Evolutionary conservation across 2,888 invertebrate species (phyloP).

Genomic region (Ophion slaviceki): DNA sequence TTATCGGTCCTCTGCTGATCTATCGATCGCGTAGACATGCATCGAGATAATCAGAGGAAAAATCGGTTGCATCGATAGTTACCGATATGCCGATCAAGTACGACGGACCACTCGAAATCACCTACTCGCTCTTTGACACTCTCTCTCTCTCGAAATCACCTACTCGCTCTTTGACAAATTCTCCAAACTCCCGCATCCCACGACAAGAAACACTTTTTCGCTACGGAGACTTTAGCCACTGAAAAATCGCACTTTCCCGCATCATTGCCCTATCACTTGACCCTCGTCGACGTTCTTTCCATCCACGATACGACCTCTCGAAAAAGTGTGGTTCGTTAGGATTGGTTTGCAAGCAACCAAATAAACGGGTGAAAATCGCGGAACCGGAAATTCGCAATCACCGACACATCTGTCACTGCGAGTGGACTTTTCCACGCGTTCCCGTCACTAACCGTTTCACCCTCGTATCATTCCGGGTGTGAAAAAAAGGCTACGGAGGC

Average conservation of each 20-base stretch:
- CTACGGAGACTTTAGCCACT: not conserved
- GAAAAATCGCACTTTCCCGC: constrained; percentile 9
- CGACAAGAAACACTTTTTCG: constrained; percentile 23
- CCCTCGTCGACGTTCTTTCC: not conserved
- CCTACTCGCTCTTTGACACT: not conserved
- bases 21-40: not conserved
- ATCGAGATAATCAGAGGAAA: not conserved
- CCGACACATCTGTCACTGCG: not conserved
- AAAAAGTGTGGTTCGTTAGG: not conserved
- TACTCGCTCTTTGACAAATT: constrained; percentile 6
- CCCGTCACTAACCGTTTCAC: not conserved
- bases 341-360: too few relatives aligned
- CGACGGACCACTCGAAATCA: not conserved
- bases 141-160: not conserved
- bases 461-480: not conserved
- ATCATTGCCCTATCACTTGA: constrained; percentile 23
- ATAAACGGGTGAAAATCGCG: not conserved
- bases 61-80: not conserved
- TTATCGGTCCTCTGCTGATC: constrained; percentile 5
- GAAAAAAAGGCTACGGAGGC: not conserved
- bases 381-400: not conserved
- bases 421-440: not conserved
- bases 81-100: not conserved
- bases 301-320: not conserved
- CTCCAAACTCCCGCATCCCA: constrained; percentile 11